phyloP scores from a whole-genome alignment of 1,140 invertebrate genomes.

The Samia ricini region DNA sequence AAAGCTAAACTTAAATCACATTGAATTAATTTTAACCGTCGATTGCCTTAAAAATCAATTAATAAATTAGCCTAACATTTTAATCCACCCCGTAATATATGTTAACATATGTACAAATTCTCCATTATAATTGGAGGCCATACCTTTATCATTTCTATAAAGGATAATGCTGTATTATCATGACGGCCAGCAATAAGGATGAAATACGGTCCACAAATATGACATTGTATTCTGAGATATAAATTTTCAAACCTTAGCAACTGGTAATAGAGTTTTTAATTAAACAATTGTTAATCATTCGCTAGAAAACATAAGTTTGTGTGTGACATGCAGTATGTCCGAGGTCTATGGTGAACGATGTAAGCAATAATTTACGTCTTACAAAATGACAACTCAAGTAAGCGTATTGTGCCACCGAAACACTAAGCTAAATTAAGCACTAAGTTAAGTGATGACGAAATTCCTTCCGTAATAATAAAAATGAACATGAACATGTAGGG shows the following conservation, averaged over 20 bases:
- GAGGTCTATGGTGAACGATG: constrained; percentile 33
- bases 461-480: no score
- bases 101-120: no score
- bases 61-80: no score
- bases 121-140: no score
- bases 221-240: neutral
- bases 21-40: no score
- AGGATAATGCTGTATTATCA: constrained; percentile 14
- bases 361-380: constrained; percentile 36
- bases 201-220: constrained; percentile 13
- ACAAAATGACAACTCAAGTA: constrained; percentile 36
- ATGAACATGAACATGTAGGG: no score
- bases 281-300: neutral
- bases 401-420: constrained; percentile 40
- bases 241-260: neutral
- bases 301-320: constrained; percentile 16
- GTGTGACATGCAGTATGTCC: constrained; percentile 12
- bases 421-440: no score
- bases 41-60: no score
- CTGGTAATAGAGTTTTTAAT: constrained; percentile 15
- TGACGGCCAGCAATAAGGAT: constrained; percentile 27
- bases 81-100: no score
- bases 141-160: neutral
- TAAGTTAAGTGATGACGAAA: neutral
- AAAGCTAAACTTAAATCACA: no score